Evolutionary conservation across 2,113 vertebrate species (phyloP).

Genomic region (Cyanoramphus novaezelandiae): DNA sequence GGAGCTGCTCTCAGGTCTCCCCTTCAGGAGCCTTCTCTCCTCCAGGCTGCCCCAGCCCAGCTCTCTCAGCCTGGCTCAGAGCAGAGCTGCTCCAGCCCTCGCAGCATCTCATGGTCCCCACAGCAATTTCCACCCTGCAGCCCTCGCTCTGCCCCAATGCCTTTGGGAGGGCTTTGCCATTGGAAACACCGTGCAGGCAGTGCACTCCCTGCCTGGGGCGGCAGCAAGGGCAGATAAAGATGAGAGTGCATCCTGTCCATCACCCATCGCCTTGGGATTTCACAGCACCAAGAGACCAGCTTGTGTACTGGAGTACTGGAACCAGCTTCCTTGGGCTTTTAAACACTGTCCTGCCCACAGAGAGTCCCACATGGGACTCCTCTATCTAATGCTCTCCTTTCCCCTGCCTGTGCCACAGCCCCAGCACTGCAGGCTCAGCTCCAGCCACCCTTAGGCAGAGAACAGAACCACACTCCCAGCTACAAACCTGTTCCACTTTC

Average conservation of each 20-base stretch:
- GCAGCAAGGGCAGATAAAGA: rapidly evolving
- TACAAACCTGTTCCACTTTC: neutral
- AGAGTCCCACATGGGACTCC: rapidly evolving
- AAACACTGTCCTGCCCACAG: neutral
- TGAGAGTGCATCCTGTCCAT: rapidly evolving
- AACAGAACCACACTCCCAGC: rapidly evolving
- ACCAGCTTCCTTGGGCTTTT: neutral
- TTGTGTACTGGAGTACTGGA: no score
- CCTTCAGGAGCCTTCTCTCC: no score
- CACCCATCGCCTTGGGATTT: rapidly evolving
- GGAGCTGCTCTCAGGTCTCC: no score
- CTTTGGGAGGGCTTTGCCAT: neutral
- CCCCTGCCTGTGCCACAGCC: rapidly evolving
- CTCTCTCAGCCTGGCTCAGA: neutral
- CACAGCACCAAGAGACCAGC: neutral
- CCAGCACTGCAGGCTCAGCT: rapidly evolving
- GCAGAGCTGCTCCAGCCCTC: neutral
- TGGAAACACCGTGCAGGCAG: rapidly evolving
- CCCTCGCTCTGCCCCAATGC: rapidly evolving
- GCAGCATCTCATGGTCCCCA: neutral
- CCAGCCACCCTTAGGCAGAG: rapidly evolving
- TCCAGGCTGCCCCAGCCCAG: neutral
- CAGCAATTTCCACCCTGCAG: rapidly evolving
- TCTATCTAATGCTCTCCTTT: rapidly evolving
- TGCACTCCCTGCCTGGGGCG: neutral